Percentiles rank a stretch among this genome's conserved stretches.
These are phyloP conservation scores for Drosophila oshimai DNA, from an alignment of 1,140 invertebrate species.

Conservation along the genomic window DNA sequence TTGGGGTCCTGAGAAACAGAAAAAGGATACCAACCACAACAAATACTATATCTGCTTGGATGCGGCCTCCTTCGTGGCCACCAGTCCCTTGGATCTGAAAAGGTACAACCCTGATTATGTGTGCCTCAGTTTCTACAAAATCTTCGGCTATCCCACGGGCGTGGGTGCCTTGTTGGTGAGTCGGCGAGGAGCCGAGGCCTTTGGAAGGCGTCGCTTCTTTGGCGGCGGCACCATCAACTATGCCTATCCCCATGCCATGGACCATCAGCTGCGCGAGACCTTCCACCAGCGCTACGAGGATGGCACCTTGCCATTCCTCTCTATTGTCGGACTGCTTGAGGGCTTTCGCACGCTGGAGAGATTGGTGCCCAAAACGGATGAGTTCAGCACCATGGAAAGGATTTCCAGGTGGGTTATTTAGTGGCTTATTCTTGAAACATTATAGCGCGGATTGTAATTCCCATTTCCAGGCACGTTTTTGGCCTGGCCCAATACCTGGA, in stretches of 20 bases:
- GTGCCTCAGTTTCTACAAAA: constrained; percentile 97
- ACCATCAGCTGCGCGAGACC: constrained; percentile 86
- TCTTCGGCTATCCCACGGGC: constrained; percentile 98
- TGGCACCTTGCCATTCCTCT: constrained; percentile 94
- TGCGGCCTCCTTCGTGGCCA: constrained; percentile 92
- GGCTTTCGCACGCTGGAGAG: constrained; percentile 89
- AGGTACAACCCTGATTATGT: constrained; percentile 93
- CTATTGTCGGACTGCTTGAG: constrained; percentile 91
- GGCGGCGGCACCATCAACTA: constrained; percentile 96
- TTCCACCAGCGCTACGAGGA: constrained; percentile 95
- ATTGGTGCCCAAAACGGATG: constrained; percentile 83
- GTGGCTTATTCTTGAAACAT: not conserved
- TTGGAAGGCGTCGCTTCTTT: constrained; percentile 91
- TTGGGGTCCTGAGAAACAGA: not conserved
- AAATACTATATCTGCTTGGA: constrained; percentile 94
- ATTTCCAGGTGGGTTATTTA: constrained; percentile 45
- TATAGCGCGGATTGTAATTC: not conserved
- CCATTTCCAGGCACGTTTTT: constrained; percentile 90
- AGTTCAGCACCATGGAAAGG: constrained; percentile 85
- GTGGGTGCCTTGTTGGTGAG: constrained; percentile 93
- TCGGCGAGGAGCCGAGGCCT: constrained; percentile 85
- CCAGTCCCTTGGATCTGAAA: constrained; percentile 90
- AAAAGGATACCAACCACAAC: constrained; percentile 35
- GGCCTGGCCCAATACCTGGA: constrained; percentile 89
- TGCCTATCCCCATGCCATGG: constrained; percentile 87